These are phyloP conservation scores for Apostichopus japonicus DNA, from an alignment of 35 echinoderm and acorn worm species.

Conservation along the genomic window DNA sequence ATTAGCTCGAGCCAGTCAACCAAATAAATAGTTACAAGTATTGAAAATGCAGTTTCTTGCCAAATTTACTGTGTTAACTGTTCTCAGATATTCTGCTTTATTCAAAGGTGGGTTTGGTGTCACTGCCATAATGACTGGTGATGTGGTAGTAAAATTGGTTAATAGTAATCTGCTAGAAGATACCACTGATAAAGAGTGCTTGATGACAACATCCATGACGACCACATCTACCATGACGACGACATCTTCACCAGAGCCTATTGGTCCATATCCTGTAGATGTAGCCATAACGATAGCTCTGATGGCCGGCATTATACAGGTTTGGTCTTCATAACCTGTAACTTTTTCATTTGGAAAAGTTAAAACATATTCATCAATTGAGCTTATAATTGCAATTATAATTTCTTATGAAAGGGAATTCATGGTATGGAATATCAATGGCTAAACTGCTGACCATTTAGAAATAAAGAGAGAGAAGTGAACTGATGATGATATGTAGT, in stretches of 20 bases:
- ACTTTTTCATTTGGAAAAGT: no score
- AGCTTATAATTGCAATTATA: not conserved
- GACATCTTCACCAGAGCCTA: not conserved
- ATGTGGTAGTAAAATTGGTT: constrained; percentile 1
- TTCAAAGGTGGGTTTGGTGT: constrained; percentile 53
- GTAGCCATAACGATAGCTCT: constrained; percentile 37
- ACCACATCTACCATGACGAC: not conserved
- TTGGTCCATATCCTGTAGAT: not conserved
- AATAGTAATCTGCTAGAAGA: not conserved
- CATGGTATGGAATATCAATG: not conserved
- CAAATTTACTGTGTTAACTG: no score
- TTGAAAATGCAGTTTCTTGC: no score
- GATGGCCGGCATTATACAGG: constrained; percentile 31
- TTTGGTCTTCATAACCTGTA: not conserved
- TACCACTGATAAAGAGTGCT: not conserved
- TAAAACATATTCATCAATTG: not conserved
- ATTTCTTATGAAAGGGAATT: not conserved
- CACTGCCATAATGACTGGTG: constrained; percentile 51
- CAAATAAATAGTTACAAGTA: no score
- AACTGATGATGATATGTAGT: no score
- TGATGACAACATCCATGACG: not conserved
- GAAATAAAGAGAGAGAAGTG: not conserved
- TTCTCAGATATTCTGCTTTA: no score
- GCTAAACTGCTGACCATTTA: not conserved
- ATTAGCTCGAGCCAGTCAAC: no score